Percentiles rank a stretch among this genome's conserved stretches.
Evolutionary conservation across 2,113 vertebrate species (phyloP).

Genomic region (Tenebrosternarchus preto): DNA sequence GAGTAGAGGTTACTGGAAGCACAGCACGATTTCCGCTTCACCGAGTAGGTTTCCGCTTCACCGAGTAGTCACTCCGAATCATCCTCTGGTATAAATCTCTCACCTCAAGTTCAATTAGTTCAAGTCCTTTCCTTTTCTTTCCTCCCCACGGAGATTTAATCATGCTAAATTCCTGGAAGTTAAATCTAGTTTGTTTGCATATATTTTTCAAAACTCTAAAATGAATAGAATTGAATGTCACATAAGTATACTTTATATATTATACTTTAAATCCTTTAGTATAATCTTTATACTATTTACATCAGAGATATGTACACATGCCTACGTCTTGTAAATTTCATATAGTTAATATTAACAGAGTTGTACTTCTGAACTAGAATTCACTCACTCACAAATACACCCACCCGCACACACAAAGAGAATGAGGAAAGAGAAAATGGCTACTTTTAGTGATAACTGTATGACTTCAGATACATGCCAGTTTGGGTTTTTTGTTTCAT

Average conservation of each 20-base stretch:
- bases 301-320: slow-evolving; percentile 48
- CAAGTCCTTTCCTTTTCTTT: slow-evolving; percentile 45
- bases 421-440: slow-evolving; percentile 16
- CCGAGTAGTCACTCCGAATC: slow-evolving; percentile 7
- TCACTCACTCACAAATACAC: background rate
- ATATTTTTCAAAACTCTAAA: slow-evolving; percentile 57
- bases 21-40: slow-evolving; percentile 29
- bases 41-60: background rate
- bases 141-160: slow-evolving; percentile 54
- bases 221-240: slow-evolving; percentile 56
- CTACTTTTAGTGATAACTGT: slow-evolving; percentile 18
- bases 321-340: slow-evolving; percentile 6
- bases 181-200: slow-evolving; percentile 56
- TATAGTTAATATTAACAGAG: background rate
- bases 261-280: slow-evolving; percentile 44
- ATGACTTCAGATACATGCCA: slow-evolving; percentile 32
- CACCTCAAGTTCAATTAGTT: slow-evolving; percentile 34
- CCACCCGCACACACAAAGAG: background rate
- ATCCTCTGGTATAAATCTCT: slow-evolving; percentile 32
- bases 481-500: slow-evolving; percentile 26
- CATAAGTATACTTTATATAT: slow-evolving; percentile 43
- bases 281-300: slow-evolving; percentile 64
- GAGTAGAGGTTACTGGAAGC: slow-evolving; percentile 24
- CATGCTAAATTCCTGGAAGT: slow-evolving; percentile 65
- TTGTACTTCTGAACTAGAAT: background rate